A percentile compares a stretch with the other conserved stretches of the same genome.
These are phyloP conservation scores for Dreissena polymorpha DNA, from an alignment of 1,140 invertebrate species.

Conservation along the genomic window DNA sequence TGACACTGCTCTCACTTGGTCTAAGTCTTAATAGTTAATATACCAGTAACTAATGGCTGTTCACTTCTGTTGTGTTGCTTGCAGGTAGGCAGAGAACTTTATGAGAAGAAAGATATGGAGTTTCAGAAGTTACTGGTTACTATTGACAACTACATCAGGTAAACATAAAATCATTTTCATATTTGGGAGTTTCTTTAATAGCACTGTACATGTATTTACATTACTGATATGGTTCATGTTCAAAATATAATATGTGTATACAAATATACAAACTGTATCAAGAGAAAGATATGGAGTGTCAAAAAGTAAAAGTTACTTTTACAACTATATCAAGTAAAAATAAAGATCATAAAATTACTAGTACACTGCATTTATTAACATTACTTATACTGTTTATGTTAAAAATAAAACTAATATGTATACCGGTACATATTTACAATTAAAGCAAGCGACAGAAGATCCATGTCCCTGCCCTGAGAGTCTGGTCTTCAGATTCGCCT, in stretches of 20 bases:
- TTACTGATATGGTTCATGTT: not conserved
- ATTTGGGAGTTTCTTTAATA: not conserved
- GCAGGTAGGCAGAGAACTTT: slow-evolving; percentile 93
- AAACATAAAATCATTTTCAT: not conserved
- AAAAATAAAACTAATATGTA: not conserved
- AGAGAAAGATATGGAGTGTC: too few species aligned
- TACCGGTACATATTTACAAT: slow-evolving; percentile 2
- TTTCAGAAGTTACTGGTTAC: slow-evolving; percentile 94
- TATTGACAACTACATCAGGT: slow-evolving; percentile 94
- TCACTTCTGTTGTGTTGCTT: slow-evolving; percentile 13
- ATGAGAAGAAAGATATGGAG: slow-evolving; percentile 97
- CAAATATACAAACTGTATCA: too few species aligned
- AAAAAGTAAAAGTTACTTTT: too few species aligned
- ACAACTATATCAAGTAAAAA: too few species aligned
- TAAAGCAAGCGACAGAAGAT: slow-evolving; percentile 93
- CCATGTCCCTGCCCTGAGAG: slow-evolving; percentile 93
- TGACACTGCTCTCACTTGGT: too few species aligned
- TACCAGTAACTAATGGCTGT: too few species aligned
- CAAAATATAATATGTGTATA: not conserved
- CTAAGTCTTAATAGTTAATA: too few species aligned
- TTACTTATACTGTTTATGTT: not conserved
- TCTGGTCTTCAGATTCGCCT: slow-evolving; percentile 95
- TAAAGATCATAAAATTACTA: too few species aligned
- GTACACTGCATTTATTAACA: not conserved
- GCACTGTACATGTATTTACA: not conserved